A percentile compares a stretch with the other conserved stretches of the same genome.
Conservation (phyloP, 2,113 vertebrate genomes). For the Gnathonemus longibarbis region DNA sequence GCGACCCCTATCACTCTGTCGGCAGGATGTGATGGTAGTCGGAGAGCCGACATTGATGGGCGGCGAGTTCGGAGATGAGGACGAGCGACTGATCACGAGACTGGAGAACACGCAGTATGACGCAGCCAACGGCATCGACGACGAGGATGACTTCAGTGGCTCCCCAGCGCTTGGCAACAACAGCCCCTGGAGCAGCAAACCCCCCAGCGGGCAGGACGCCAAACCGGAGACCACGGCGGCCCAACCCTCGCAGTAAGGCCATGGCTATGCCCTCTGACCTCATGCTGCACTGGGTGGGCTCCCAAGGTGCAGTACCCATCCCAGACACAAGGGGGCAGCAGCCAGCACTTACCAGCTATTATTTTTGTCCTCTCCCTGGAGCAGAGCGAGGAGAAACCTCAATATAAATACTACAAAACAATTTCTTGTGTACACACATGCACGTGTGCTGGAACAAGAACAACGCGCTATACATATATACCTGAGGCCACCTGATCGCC, state of each 20-base stretch:
- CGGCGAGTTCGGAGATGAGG: constrained; percentile 83
- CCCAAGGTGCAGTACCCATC: neutral
- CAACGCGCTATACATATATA: neutral
- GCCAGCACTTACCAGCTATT: neutral
- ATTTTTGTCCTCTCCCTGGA: neutral
- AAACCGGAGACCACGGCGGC: constrained; percentile 75
- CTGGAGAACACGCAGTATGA: constrained; percentile 85
- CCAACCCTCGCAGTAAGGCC: constrained; percentile 70
- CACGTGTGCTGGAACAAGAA: neutral
- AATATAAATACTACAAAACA: constrained; percentile 1
- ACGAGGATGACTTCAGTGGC: constrained; percentile 81
- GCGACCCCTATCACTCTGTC: constrained; percentile 11
- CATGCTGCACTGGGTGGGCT: neutral
- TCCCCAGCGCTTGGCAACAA: constrained; percentile 77
- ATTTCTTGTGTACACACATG: constrained; percentile 9
- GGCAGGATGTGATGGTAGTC: constrained; percentile 88
- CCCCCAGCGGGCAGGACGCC: constrained; percentile 71
- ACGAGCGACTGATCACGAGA: constrained; percentile 86
- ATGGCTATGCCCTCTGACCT: neutral
- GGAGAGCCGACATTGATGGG: constrained; percentile 86
- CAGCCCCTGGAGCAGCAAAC: constrained; percentile 78
- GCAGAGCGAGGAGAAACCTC: neutral
- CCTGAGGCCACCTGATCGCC: neutral
- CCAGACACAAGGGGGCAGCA: neutral
- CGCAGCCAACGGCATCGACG: constrained; percentile 80